Evolutionary conservation across 1,140 invertebrate species (phyloP).

Genomic region (Nylanderia fulva): DNA sequence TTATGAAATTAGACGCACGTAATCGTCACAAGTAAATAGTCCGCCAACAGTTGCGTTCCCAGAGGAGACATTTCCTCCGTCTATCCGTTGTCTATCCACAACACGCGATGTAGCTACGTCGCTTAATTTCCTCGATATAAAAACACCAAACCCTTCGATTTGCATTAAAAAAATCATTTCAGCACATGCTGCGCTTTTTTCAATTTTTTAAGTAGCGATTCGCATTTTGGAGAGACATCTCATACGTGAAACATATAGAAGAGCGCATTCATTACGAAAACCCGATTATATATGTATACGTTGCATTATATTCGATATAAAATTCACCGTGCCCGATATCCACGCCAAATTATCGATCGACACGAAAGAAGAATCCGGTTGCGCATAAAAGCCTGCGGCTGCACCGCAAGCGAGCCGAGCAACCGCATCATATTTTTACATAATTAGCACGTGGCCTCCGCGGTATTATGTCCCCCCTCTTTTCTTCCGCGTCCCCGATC

Average conservation of each 20-base stretch:
- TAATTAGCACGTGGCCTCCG: conserved; percentile 85
- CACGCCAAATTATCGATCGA: conserved; percentile 42
- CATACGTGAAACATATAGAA: not conserved
- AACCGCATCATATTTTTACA: conserved; percentile 85
- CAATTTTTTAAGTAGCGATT: not conserved
- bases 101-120: conserved; percentile 33
- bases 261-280: not conserved
- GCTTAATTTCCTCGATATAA: conserved; percentile 27
- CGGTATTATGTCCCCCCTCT: conserved; percentile 79
- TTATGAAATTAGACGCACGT: conserved; percentile 64
- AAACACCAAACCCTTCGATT: not conserved
- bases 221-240: not conserved
- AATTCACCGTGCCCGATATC: conserved; percentile 47
- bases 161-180: not conserved
- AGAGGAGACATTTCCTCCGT: conserved; percentile 12
- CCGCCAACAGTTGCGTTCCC: conserved; percentile 55
- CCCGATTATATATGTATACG: not conserved
- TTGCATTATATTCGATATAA: conserved; percentile 50
- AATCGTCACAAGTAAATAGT: conserved; percentile 64
- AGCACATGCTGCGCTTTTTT: not conserved
- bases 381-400: conserved; percentile 76
- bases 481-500: conserved; percentile 65
- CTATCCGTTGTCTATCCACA: conserved; percentile 1
- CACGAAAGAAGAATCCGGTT: conserved; percentile 54
- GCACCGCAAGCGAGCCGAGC: conserved; percentile 72